Base-by-base conservation (phyloP, 2,888 invertebrate species). In the Apamea crenata region DNA sequence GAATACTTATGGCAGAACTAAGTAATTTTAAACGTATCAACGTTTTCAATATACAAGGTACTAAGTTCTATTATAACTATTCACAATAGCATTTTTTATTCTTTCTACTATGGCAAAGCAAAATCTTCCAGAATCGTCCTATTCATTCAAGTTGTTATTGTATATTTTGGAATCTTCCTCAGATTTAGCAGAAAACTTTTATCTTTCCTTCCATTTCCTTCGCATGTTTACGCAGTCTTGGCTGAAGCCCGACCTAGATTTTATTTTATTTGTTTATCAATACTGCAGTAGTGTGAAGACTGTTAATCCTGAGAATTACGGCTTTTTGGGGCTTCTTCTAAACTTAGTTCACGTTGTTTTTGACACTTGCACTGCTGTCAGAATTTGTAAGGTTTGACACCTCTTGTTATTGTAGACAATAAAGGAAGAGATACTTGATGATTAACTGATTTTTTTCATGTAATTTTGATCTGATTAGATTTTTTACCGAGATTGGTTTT, bases 211-310 rank as follows among this genome's bases (percentile, higher is more conserved):
- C n/a, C 50, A 80, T 79, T 77, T 77, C 40, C 75, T 36, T 59
- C 12, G 21, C 32, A 69, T 78, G 53, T 78, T 81, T 87, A 85
- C 65, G 14, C 67, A 29, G 21, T 53, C 40, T 61, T 65, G 44
- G 70, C 56, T 67, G 29, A 74, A 63, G 73, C 40, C 71, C 77
- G 74, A 82, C 86, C 88, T 79, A 85, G 14, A 75, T 82, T 50
- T 14, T 44, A 32, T 69, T 74, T 81, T 82, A 74, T 70, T 78
- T 81, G 68, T 85, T 74, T 79, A 77, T 68, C 61, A 53, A 53
- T 65, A 65, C 72, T 61, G 25, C 47, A 80, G 32, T 29, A n/a
- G 47, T 36, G 36, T 25, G 29, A 50, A 82, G 61, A 36, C 32
- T 25, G 50, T 74, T 77, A 53, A 66, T 70, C 25, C 75, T 12